Percentiles rank a stretch among this genome's conserved stretches.
phyloP scores from a whole-genome alignment of 2,113 vertebrate species.

The Marcusenius ussheri region DNA sequence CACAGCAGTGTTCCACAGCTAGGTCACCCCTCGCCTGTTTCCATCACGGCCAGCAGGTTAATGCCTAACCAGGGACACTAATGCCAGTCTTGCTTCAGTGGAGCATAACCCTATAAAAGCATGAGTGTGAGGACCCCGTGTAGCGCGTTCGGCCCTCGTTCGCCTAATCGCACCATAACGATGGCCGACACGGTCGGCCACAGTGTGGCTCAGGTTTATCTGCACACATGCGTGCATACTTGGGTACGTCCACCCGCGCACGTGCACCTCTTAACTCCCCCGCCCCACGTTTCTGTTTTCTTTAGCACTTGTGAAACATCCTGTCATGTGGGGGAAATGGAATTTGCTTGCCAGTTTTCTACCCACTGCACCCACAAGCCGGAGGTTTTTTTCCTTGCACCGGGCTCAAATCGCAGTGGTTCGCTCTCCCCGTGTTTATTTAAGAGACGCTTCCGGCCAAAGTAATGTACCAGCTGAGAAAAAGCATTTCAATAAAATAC shows the following conservation, averaged over 20 bases:
- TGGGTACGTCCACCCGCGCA: not conserved
- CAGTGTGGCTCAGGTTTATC: not conserved
- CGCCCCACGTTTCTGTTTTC: not conserved
- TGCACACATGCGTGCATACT: not conserved
- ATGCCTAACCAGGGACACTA: constrained; percentile 46
- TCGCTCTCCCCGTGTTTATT: not conserved
- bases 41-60: constrained; percentile 34
- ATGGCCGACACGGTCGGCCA: not conserved
- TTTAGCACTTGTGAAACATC: constrained; percentile 16
- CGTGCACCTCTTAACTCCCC: not conserved
- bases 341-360: not conserved
- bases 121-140: not conserved
- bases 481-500: not conserved
- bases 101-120: constrained; percentile 14
- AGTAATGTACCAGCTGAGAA: not conserved
- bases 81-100: not conserved
- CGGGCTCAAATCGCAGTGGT: not conserved
- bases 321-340: not conserved
- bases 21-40: constrained; percentile 46
- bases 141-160: not conserved
- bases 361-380: not conserved
- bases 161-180: not conserved
- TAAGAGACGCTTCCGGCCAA: not conserved
- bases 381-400: not conserved
- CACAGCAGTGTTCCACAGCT: constrained; percentile 30